These are phyloP conservation scores for Lycia hirtaria DNA, from an alignment of 2,888 invertebrate genomes.

Conservation along the genomic window DNA sequence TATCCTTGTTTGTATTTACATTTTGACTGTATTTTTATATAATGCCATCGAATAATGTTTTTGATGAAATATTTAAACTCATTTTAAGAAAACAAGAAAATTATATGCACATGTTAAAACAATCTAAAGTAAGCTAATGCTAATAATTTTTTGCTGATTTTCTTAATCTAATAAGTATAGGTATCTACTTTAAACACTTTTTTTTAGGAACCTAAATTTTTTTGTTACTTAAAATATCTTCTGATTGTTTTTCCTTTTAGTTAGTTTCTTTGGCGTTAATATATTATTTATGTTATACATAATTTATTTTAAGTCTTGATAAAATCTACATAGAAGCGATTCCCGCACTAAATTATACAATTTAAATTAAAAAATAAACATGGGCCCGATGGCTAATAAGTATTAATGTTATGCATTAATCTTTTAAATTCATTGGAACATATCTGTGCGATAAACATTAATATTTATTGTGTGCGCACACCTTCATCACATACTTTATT, in stretches of 20 bases:
- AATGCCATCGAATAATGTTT: too few relatives aligned
- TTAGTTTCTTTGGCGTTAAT: too few relatives aligned
- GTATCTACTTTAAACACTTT: too few relatives aligned
- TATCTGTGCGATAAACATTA: slow-evolving; percentile 24
- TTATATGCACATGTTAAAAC: too few relatives aligned
- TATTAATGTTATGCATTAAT: slow-evolving; percentile 29
- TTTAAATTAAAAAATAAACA: slow-evolving; percentile 7
- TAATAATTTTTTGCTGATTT: too few relatives aligned
- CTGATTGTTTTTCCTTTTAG: too few relatives aligned
- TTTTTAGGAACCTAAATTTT: too few relatives aligned
- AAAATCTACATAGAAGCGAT: neutral
- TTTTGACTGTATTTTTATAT: slow-evolving; percentile 10
- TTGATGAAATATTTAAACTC: neutral
- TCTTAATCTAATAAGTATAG: too few relatives aligned
- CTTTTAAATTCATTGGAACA: slow-evolving; percentile 25
- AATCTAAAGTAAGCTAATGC: too few relatives aligned
- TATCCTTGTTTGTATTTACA: slow-evolving; percentile 50
- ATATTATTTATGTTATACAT: too few relatives aligned
- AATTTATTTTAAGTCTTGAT: neutral
- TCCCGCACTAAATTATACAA: neutral
- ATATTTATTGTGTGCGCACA: slow-evolving; percentile 21
- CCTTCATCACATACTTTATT: slow-evolving; percentile 22
- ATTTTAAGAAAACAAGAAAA: too few relatives aligned
- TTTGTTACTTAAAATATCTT: too few relatives aligned
- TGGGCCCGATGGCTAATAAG: slow-evolving; percentile 25